These are phyloP conservation scores for Ellobius talpinus DNA, from an alignment of 2,113 vertebrate species.

Conservation along the genomic window DNA sequence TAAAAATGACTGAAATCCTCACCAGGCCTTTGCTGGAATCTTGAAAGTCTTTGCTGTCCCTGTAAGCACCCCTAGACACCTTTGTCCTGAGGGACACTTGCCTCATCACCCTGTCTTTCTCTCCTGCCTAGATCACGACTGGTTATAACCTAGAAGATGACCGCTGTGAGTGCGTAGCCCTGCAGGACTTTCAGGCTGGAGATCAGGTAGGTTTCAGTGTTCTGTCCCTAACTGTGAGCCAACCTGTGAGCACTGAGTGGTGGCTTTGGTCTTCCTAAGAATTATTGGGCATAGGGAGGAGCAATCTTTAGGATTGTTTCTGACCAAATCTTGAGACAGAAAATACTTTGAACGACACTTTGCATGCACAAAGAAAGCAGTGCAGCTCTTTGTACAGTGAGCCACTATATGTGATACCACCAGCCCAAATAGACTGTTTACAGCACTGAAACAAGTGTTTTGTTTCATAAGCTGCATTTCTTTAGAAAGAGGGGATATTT, in stretches of 20 bases:
- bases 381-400: background rate
- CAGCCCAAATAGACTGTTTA: background rate
- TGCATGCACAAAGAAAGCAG: background rate
- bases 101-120: slow-evolving; percentile 19
- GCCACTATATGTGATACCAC: background rate
- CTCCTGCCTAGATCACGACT: slow-evolving; percentile 93
- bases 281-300: background rate
- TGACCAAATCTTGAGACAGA: background rate
- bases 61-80: background rate
- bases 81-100: background rate
- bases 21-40: background rate
- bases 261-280: background rate
- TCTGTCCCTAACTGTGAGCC: background rate
- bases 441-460: background rate
- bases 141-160: slow-evolving; percentile 99
- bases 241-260: background rate
- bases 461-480: background rate
- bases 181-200: slow-evolving; percentile 94
- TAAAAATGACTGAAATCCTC: background rate
- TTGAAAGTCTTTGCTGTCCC: background rate
- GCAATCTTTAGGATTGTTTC: background rate
- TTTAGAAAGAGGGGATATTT: background rate
- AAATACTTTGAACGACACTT: background rate
- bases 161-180: slow-evolving; percentile 96
- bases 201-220: slow-evolving; percentile 91